phyloP scores from a whole-genome alignment of 2,888 invertebrate species.

The Callyntrura sp. region DNA sequence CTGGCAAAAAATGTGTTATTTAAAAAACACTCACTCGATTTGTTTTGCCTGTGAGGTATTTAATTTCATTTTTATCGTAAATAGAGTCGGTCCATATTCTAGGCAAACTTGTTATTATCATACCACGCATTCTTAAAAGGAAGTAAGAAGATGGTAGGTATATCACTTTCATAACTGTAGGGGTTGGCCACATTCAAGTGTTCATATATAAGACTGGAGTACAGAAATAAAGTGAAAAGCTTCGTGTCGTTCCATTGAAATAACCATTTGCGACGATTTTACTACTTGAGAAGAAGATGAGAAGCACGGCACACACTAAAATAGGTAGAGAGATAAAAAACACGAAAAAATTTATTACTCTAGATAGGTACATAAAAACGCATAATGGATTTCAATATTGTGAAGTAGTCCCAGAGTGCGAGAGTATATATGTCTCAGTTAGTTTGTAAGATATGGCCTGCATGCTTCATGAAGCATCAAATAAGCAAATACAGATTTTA shows the following conservation, averaged over 20 bases:
- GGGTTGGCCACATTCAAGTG: not conserved
- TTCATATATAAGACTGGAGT: not conserved
- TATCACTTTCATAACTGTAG: constrained; percentile 22
- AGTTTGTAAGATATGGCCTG: constrained; percentile 51
- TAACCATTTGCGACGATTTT: constrained; percentile 50
- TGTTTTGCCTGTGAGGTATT: constrained; percentile 62
- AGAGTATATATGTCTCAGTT: not conserved
- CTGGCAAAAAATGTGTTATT: constrained; percentile 40
- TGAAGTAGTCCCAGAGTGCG: not conserved
- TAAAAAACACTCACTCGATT: constrained; percentile 45
- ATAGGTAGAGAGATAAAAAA: constrained; percentile 2
- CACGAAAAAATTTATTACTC: constrained; percentile 10
- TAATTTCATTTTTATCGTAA: constrained; percentile 48
- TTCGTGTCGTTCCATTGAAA: constrained; percentile 57
- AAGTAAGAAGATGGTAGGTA: not conserved
- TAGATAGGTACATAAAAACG: not conserved
- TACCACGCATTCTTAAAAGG: constrained; percentile 22
- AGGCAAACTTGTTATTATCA: constrained; percentile 14
- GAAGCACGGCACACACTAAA: not conserved
- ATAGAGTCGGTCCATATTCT: constrained; percentile 20
- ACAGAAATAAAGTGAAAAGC: constrained; percentile 20
- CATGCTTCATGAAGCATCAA: constrained; percentile 73
- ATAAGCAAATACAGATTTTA: constrained; percentile 67
- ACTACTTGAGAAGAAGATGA: not conserved
- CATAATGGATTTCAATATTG: not conserved